Evolutionary conservation across 2,113 vertebrate genomes (phyloP), one percentile per base, ranked within the genome.

Genomic region (Oryzias celebensis): DNA sequence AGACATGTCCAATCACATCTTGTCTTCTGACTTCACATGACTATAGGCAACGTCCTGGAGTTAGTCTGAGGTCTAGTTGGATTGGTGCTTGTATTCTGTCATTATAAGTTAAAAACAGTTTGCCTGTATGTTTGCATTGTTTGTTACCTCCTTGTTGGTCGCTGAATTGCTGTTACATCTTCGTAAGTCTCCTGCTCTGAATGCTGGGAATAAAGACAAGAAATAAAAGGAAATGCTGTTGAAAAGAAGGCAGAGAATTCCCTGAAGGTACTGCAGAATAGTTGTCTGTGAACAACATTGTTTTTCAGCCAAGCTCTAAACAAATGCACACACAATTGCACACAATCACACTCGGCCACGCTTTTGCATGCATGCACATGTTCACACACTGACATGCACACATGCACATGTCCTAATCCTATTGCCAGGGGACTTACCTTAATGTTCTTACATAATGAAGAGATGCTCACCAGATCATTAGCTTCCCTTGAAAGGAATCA

Each of bases 241-340:
- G 73, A 73, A 70, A 82, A 68, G 74, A 82, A 75, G 81, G 67
- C 65, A 52, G 65, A 81, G 66, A 80, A 88, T 83, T 84, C 81
- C 80, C 84, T 48, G 53, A 67, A 79, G 73, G 67, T 80, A 59
- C 68, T 75, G 65, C 53, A 63, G 53, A 79, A 67, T 84, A 47
- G 59, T 52, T 20, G 36, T 61, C 62, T 78, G 73, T 73, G 70
- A 65, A 81, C 66, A 81, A 76, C 78, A 81, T 67, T 5, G 12
- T 50, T 58, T 74, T 76, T 72, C 48, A 63, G 17, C 68, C 14
- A n/a, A 56, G 60, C 61, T 56, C 23, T 45, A 48, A 48, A 69
- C 65, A 62, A 64, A n/a, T 7, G 14, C 48, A 23, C 51, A 55
- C 52, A 45, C 54, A 65, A 22, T 51, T 26, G 24, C 42, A 7